A percentile compares a stretch with the other conserved stretches of the same genome.
phyloP scores from a whole-genome alignment of 2,888 invertebrate species.

The Diogma glabrata region DNA sequence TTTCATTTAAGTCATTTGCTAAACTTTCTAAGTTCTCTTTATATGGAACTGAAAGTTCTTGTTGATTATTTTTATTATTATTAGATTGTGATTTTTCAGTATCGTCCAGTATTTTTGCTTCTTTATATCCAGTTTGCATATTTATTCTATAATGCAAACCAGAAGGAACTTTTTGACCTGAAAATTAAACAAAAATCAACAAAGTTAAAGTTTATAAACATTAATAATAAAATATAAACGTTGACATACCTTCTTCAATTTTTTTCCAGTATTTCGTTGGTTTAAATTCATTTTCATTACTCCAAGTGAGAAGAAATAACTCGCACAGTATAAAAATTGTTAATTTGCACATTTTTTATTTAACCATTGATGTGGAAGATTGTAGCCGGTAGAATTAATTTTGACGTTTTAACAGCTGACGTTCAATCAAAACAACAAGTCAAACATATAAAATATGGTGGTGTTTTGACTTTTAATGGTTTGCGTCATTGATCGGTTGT shows the following conservation, averaged over 20 bases:
- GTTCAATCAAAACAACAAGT: too few relatives aligned
- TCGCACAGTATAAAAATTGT: too few relatives aligned
- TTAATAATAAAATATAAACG: not conserved
- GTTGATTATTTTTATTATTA: conserved; percentile 15
- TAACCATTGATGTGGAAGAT: too few relatives aligned
- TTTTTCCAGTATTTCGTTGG: conserved; percentile 52
- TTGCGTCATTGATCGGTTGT: too few relatives aligned
- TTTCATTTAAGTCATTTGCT: not conserved
- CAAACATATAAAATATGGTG: too few relatives aligned
- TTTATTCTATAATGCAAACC: conserved; percentile 67
- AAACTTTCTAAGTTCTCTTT: too few relatives aligned
- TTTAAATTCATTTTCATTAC: conserved; percentile 16
- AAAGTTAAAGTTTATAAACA: not conserved
- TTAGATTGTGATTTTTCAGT: conserved; percentile 12
- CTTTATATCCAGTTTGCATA: conserved; percentile 58
- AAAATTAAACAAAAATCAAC: conserved; percentile 17
- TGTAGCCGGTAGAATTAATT: too few relatives aligned
- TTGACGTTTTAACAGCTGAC: too few relatives aligned
- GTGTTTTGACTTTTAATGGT: too few relatives aligned
- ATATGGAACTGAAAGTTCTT: conserved; percentile 14
- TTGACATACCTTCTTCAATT: conserved; percentile 43
- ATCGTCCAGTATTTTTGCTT: conserved; percentile 59
- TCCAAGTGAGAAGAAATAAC: not conserved
- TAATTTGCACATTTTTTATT: too few relatives aligned
- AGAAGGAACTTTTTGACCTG: conserved; percentile 58